A percentile compares a stretch with the other conserved stretches of the same genome.
phyloP scores from a whole-genome alignment of 2,113 vertebrate species.

The Girardinichthys multiradiatus region DNA sequence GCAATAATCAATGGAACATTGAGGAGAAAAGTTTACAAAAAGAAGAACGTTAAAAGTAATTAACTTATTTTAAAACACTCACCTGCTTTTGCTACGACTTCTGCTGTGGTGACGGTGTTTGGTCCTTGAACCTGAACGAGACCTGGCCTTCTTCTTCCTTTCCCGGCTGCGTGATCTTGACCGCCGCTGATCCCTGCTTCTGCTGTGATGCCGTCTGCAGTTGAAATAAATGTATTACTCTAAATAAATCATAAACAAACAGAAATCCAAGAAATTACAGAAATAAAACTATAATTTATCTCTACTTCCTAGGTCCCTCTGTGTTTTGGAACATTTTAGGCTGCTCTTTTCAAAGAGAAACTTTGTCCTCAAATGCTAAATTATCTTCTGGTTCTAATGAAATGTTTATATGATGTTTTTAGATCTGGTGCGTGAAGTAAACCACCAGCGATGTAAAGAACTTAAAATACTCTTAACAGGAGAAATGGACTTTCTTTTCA shows the following conservation, averaged over 20 bases:
- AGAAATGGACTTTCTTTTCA: too few relatives aligned
- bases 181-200: conserved; percentile 89
- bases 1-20: conserved; percentile 41
- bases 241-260: not conserved
- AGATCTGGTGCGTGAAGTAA: too few relatives aligned
- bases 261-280: not conserved
- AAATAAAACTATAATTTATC: not conserved
- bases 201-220: conserved; percentile 90
- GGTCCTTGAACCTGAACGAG: conserved; percentile 89
- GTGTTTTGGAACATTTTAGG: too few relatives aligned
- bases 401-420: too few relatives aligned
- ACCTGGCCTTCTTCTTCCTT: conserved; percentile 87
- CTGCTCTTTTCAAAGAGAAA: too few relatives aligned
- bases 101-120: conserved; percentile 91
- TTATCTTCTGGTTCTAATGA: too few relatives aligned
- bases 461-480: too few relatives aligned
- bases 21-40: conserved; percentile 10
- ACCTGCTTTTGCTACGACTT: conserved; percentile 96
- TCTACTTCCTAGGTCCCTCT: not conserved
- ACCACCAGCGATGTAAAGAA: too few relatives aligned
- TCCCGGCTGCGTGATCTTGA: conserved; percentile 88
- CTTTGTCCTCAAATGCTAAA: too few relatives aligned
- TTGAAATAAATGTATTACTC: not conserved
- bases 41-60: conserved; percentile 28
- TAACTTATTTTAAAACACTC: not conserved